A percentile compares a stretch with the other conserved stretches of the same genome.
Evolutionary conservation across 64 coral and sea anemone genomes (phyloP).

Genomic region (Montipora sp.): DNA sequence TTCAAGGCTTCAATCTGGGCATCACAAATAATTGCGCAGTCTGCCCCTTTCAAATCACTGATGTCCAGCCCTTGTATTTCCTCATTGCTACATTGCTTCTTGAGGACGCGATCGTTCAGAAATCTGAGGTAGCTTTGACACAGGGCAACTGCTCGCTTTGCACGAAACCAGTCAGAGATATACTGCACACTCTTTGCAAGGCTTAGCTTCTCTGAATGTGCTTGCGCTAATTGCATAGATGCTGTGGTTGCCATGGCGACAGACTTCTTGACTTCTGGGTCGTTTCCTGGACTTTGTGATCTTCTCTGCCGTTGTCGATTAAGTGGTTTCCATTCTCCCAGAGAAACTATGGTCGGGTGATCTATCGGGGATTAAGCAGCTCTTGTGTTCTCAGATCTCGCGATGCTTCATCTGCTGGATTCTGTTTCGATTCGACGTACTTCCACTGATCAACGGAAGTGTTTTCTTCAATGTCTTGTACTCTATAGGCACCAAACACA

Average conservation of each 20-base stretch:
- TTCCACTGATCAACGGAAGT: too few species aligned
- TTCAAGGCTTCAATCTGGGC: too few species aligned
- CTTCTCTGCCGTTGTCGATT: too few species aligned
- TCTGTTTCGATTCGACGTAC: too few species aligned
- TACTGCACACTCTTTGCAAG: not conserved
- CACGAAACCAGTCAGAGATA: not conserved
- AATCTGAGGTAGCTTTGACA: not conserved
- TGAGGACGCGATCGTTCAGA: not conserved
- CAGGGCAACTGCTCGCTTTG: not conserved
- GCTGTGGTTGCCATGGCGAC: too few species aligned
- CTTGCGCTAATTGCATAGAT: too few species aligned
- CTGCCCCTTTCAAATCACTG: too few species aligned
- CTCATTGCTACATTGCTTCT: not conserved
- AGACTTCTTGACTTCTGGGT: too few species aligned
- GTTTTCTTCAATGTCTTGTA: not conserved
- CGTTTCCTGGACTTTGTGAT: too few species aligned
- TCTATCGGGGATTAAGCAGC: not conserved
- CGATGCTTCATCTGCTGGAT: too few species aligned
- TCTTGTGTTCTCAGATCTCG: not conserved
- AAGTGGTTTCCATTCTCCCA: not conserved
- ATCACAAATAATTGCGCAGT: too few species aligned
- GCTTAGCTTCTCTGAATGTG: not conserved
- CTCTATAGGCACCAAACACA: constrained; percentile 1
- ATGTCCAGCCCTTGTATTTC: too few species aligned
- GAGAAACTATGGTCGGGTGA: not conserved